Percentiles rank a stretch among this genome's conserved stretches.
These are phyloP conservation scores for Ginglymostoma cirratum DNA, from an alignment of 2,113 vertebrate genomes.

Conservation along the genomic window DNA sequence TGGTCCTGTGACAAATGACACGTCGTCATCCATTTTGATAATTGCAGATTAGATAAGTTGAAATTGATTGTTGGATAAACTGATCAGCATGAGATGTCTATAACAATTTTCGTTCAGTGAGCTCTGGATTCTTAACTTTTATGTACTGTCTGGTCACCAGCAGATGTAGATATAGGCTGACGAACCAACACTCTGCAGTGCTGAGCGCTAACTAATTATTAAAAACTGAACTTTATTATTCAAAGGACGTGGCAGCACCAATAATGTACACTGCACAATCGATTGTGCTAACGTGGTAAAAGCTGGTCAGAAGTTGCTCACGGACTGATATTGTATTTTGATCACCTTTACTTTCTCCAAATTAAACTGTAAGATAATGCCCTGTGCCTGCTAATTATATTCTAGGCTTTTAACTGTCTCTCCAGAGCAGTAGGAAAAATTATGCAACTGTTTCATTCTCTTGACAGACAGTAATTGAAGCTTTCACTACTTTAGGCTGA, in stretches of 20 bases:
- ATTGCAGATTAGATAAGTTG: not conserved
- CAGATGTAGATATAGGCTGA: not conserved
- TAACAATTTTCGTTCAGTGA: not conserved
- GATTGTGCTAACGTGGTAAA: not conserved
- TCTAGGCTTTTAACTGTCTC: not conserved
- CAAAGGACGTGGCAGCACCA: not conserved
- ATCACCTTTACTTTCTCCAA: not conserved
- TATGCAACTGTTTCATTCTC: not conserved
- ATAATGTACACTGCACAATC: not conserved
- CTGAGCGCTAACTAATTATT: not conserved
- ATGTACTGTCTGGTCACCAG: not conserved
- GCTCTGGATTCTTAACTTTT: not conserved
- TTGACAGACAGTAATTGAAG: not conserved
- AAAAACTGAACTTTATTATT: not conserved
- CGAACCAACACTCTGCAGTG: not conserved
- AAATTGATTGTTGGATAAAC: not conserved
- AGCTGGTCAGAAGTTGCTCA: not conserved
- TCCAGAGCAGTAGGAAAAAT: not conserved
- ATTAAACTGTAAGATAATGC: not conserved
- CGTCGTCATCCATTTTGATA: not conserved
- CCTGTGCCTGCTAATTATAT: not conserved
- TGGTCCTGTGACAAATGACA: not conserved
- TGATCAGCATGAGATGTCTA: not conserved
- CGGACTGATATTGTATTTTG: not conserved
- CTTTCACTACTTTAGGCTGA: not conserved